Conservation (phyloP, 2,113 vertebrate genomes). For the Podiceps cristatus region DNA sequence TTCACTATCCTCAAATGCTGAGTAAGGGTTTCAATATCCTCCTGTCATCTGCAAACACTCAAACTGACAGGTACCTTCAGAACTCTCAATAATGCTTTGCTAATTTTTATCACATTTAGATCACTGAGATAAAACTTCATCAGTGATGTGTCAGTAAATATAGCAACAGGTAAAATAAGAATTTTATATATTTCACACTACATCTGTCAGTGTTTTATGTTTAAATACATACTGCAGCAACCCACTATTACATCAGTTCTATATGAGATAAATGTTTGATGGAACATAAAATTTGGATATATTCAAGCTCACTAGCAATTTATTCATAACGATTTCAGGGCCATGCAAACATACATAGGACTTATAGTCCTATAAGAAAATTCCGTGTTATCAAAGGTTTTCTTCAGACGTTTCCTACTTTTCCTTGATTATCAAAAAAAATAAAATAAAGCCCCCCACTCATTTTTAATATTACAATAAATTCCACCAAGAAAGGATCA, state of each 20-base stretch:
- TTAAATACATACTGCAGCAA: neutral
- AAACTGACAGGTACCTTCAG: neutral
- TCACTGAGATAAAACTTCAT: neutral
- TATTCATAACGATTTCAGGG: neutral
- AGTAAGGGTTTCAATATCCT: neutral
- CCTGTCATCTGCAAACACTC: neutral
- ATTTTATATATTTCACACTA: neutral
- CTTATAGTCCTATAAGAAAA: neutral
- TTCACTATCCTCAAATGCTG: neutral
- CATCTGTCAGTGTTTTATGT: neutral
- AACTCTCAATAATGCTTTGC: neutral
- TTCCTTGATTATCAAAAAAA: too few relatives aligned
- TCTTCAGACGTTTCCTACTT: neutral
- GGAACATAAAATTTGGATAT: neutral
- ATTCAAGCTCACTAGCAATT: neutral
- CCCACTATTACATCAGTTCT: neutral
- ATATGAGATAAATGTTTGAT: neutral
- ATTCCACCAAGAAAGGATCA: neutral
- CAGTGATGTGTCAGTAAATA: neutral
- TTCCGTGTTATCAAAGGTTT: neutral
- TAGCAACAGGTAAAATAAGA: neutral
- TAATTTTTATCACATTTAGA: neutral
- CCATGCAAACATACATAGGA: neutral
- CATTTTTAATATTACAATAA: neutral
- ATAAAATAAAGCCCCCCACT: too few relatives aligned